Evolutionary conservation across 1,140 invertebrate genomes (phyloP), one percentile per base, ranked within the genome.

Genomic region (Cepaea nemoralis): DNA sequence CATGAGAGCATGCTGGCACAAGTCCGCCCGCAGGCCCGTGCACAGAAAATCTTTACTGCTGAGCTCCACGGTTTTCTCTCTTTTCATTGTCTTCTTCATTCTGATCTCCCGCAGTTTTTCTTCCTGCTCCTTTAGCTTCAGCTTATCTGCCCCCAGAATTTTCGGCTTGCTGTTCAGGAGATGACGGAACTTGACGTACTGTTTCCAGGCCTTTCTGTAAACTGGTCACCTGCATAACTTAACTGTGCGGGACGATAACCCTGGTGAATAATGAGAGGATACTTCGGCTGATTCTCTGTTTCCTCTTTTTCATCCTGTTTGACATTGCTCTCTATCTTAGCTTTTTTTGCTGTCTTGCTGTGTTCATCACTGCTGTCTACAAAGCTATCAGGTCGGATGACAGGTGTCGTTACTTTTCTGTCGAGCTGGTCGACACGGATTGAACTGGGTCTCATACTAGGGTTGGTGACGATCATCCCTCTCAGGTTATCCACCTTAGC

Each of bases 121-220:
- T 89, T 99, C 97, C 90, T 98, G 98, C 0, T 94, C 94, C 85
- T 96, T 94, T 8, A 99, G 90, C 89, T 97, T 97, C 70, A 96
- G 93, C 86, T 97, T 96, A 90, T 99, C 98, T 85, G 96, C 95
- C 86, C 94, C 95, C 0, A 95, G 95, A 0, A 98, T 81, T 91
- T 98, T 99, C 0, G 97, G 95, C 95, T 99, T 99, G 87, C 98
- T 98, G 5, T 97, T 97, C 37, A 99, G 93, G 3, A 99, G 91
- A 92, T 99, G 97, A 0, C 97, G 94, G 90, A 97, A 98, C 91
- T 99, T 99, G 0, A 99, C 96, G 91, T 98, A 99, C 91, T 98
- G 86, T 71, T 91, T 90, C 97, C 97, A 99, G 0, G 96, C 96
- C 92, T 97, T 97, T 91, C 99, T 97, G 90, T 99, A 99, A 94